phyloP scores from a whole-genome alignment of 2,113 vertebrate species.

The Galemys pyrenaicus region DNA sequence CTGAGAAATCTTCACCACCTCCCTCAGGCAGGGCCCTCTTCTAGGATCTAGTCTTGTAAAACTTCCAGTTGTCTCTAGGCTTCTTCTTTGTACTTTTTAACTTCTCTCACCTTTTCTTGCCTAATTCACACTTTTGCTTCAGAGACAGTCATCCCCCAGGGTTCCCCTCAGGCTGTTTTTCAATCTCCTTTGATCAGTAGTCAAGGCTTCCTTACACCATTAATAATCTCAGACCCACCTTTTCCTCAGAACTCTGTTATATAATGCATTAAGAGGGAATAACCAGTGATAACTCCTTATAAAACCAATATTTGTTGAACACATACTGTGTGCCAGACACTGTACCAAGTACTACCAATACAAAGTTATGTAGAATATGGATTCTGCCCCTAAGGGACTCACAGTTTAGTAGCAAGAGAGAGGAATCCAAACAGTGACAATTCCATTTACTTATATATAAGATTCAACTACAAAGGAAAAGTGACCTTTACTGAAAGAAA shows the following conservation, averaged over 20 bases:
- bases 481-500: background rate
- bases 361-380: background rate
- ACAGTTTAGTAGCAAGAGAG: background rate
- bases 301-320: background rate
- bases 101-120: background rate
- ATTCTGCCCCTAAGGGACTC: background rate
- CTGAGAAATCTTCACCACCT: background rate
- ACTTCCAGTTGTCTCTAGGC: background rate
- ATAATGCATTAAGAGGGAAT: background rate
- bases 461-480: background rate
- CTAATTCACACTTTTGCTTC: background rate
- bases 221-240: background rate
- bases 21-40: background rate
- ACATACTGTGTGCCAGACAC: background rate
- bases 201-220: background rate
- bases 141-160: background rate
- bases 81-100: background rate
- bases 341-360: background rate
- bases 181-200: background rate
- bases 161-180: background rate
- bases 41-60: background rate
- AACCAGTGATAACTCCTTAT: background rate
- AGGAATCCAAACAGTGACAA: background rate
- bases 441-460: background rate
- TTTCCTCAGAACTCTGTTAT: background rate